Evolutionary conservation across 2,888 invertebrate genomes (phyloP).

Genomic region (Eupithecia centaureata): DNA sequence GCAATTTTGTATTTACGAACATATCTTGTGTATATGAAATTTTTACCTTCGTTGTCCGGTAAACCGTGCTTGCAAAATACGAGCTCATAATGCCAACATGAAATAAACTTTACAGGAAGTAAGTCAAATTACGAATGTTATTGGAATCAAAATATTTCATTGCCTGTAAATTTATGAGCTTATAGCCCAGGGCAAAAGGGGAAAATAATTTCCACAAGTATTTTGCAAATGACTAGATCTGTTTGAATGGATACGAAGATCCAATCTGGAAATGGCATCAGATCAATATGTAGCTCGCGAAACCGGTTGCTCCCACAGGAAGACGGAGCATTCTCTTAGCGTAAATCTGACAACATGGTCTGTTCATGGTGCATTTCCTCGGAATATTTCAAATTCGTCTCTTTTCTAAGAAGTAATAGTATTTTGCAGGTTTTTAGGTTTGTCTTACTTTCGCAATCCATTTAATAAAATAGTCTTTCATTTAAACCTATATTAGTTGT

Average conservation of each 20-base stretch:
- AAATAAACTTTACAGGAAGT: not conserved
- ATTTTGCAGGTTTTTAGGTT: not conserved
- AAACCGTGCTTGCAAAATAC: not conserved
- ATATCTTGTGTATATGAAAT: not conserved
- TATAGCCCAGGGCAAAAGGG: slow-evolving; percentile 2
- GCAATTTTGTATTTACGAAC: not conserved
- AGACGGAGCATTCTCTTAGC: slow-evolving; percentile 35
- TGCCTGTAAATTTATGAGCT: not conserved
- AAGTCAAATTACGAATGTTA: not conserved
- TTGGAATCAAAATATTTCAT: slow-evolving; percentile 13
- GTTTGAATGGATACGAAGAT: slow-evolving; percentile 35
- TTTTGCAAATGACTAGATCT: slow-evolving; percentile 33
- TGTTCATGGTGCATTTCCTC: slow-evolving; percentile 29
- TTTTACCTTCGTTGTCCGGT: not conserved
- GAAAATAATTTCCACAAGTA: slow-evolving; percentile 32
- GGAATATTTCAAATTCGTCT: slow-evolving; percentile 14
- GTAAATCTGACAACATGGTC: slow-evolving; percentile 43
- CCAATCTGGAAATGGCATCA: slow-evolving; percentile 43
- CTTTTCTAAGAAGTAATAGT: not conserved
- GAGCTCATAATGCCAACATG: not conserved
- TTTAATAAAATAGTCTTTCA: not conserved
- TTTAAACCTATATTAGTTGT: not conserved
- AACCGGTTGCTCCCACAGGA: slow-evolving; percentile 34
- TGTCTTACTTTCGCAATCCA: not conserved
- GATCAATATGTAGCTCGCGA: slow-evolving; percentile 38